Percentiles rank a stretch among this genome's conserved stretches.
phyloP scores from a whole-genome alignment of 2,888 invertebrate species.

The Sarcophaga variegata region DNA sequence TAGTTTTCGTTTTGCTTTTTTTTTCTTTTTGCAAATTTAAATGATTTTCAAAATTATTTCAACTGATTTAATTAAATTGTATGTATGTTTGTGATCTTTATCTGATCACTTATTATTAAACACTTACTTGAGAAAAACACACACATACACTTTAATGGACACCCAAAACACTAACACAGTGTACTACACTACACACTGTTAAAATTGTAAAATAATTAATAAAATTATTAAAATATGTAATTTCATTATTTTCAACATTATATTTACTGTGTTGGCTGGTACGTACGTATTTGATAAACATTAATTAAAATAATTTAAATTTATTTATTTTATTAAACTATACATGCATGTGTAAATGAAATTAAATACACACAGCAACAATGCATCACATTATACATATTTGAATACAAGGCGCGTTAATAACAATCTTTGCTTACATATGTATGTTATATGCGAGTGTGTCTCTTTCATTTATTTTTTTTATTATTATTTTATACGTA shows the following conservation, averaged over 20 bases:
- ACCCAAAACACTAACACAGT: too few relatives aligned
- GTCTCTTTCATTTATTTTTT: constrained; percentile 24
- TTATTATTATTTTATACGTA: constrained; percentile 31
- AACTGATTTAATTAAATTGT: not conserved
- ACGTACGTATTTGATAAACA: not conserved
- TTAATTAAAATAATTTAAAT: not conserved
- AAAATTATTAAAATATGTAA: too few relatives aligned
- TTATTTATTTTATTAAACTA: not conserved
- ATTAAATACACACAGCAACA: not conserved
- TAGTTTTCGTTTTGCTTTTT: not conserved
- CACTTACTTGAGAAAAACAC: not conserved
- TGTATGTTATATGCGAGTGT: not conserved
- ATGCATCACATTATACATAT: not conserved
- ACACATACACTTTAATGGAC: not conserved
- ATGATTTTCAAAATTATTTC: not conserved
- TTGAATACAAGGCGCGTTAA: not conserved
- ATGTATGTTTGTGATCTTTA: too few relatives aligned
- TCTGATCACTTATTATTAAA: not conserved
- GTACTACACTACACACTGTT: too few relatives aligned
- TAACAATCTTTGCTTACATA: not conserved
- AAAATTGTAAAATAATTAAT: too few relatives aligned
- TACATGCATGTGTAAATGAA: not conserved
- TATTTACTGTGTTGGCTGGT: too few relatives aligned
- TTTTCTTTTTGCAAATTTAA: not conserved
- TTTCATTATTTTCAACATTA: too few relatives aligned